phyloP scores from a whole-genome alignment of 2,113 vertebrate genomes.

The Phodopus roborovskii region DNA sequence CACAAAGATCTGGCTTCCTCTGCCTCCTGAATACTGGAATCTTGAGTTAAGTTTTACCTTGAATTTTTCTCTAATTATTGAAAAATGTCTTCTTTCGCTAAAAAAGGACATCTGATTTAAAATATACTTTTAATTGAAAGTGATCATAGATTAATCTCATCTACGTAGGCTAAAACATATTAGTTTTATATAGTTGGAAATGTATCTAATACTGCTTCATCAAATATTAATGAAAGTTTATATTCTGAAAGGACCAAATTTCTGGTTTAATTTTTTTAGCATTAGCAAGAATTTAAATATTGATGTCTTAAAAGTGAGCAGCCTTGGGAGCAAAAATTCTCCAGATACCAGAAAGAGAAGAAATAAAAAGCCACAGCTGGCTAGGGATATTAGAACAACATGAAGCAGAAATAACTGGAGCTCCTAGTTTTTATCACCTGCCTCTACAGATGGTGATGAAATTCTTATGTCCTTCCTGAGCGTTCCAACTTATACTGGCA shows the following conservation, averaged over 20 bases:
- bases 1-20: neutral
- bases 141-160: neutral
- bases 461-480: neutral
- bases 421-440: slow-evolving; percentile 16
- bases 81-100: neutral
- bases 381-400: slow-evolving; percentile 20
- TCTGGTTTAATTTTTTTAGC: slow-evolving; percentile 60
- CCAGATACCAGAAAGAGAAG: slow-evolving; percentile 14
- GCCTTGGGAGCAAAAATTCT: slow-evolving; percentile 1
- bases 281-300: slow-evolving; percentile 64
- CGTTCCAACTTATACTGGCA: neutral
- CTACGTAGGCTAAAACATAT: neutral
- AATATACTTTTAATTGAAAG: slow-evolving; percentile 25
- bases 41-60: slow-evolving; percentile 9
- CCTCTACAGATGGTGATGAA: neutral
- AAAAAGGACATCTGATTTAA: slow-evolving; percentile 31
- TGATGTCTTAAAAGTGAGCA: slow-evolving; percentile 54
- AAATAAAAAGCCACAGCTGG: neutral
- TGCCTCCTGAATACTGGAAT: neutral
- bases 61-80: neutral
- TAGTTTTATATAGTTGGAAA: slow-evolving; percentile 32
- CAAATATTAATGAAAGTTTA: slow-evolving; percentile 3
- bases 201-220: neutral
- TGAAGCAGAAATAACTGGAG: slow-evolving; percentile 39
- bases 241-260: slow-evolving; percentile 42